These are phyloP conservation scores for Aphaenogaster ashmeadi DNA, from an alignment of 1,140 invertebrate genomes.

Conservation along the genomic window DNA sequence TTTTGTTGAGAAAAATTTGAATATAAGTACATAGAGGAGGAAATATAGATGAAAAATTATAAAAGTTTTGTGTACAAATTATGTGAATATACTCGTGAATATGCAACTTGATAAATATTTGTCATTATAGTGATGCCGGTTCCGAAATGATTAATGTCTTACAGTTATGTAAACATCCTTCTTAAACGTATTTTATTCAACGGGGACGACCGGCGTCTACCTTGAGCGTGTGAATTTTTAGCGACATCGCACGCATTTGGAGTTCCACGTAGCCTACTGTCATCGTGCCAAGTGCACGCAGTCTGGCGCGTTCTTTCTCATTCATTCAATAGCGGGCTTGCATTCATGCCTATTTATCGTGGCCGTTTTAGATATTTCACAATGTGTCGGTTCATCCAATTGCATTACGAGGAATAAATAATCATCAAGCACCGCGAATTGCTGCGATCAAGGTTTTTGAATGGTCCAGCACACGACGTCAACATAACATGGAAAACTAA, in stretches of 20 bases:
- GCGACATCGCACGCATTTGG: slow-evolving; percentile 19
- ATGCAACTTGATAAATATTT: not conserved
- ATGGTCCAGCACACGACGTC: not conserved
- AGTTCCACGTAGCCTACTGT: slow-evolving; percentile 59
- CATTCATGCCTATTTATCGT: slow-evolving; percentile 16
- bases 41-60: not conserved
- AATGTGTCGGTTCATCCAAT: not conserved
- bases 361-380: not conserved
- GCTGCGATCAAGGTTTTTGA: not conserved
- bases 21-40: not conserved
- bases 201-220: slow-evolving; percentile 9
- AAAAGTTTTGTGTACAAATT: not conserved
- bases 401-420: not conserved
- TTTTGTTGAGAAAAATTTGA: not conserved
- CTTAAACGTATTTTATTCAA: not conserved
- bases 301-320: slow-evolving; percentile 61
- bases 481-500: slow-evolving; percentile 53
- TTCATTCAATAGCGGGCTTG: slow-evolving; percentile 36
- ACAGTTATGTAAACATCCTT: slow-evolving; percentile 4
- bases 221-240: slow-evolving; percentile 25
- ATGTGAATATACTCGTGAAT: not conserved
- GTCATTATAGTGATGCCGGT: not conserved
- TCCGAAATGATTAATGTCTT: not conserved
- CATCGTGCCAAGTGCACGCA: slow-evolving; percentile 68
- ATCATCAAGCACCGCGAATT: not conserved